Conservation (phyloP, 2,888 invertebrate genomes). For the Rhyacophila evoluta region DNA sequence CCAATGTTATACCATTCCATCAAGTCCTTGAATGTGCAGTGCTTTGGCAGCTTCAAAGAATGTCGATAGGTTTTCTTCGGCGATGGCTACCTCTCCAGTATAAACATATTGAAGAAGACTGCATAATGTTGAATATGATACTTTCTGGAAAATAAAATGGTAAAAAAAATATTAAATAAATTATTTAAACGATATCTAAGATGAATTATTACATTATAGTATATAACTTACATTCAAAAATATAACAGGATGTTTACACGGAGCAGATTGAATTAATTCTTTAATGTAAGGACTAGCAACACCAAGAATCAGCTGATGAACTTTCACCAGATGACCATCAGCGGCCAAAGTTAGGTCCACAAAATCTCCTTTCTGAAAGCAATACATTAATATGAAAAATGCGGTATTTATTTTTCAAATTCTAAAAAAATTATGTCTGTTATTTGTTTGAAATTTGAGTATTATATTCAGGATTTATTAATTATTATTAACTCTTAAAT, state of each 20-base stretch:
- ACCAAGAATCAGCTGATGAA: conserved; percentile 63
- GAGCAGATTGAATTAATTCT: conserved; percentile 59
- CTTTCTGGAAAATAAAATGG: conserved; percentile 59
- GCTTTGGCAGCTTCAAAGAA: conserved; percentile 61
- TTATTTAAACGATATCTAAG: too few relatives aligned
- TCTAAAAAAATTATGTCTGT: too few relatives aligned
- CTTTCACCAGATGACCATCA: conserved; percentile 59
- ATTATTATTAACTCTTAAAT: too few relatives aligned
- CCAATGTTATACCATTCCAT: neutral
- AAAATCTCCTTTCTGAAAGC: conserved; percentile 62
- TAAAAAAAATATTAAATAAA: too few relatives aligned
- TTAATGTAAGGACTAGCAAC: conserved; percentile 65
- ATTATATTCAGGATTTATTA: too few relatives aligned
- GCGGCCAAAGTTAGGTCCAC: conserved; percentile 65
- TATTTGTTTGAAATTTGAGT: too few relatives aligned
- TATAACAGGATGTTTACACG: conserved; percentile 62
- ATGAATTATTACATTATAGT: too few relatives aligned
- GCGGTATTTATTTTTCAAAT: too few relatives aligned
- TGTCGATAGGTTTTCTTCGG: conserved; percentile 56
- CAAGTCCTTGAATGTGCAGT: conserved; percentile 61
- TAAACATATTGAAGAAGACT: conserved; percentile 64
- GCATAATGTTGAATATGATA: conserved; percentile 59
- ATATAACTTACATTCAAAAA: conserved; percentile 62
- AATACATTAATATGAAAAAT: too few relatives aligned
- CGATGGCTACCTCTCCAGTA: conserved; percentile 63